Conservation (phyloP, 1,140 invertebrate genomes). For the Chlorops oryzae region DNA sequence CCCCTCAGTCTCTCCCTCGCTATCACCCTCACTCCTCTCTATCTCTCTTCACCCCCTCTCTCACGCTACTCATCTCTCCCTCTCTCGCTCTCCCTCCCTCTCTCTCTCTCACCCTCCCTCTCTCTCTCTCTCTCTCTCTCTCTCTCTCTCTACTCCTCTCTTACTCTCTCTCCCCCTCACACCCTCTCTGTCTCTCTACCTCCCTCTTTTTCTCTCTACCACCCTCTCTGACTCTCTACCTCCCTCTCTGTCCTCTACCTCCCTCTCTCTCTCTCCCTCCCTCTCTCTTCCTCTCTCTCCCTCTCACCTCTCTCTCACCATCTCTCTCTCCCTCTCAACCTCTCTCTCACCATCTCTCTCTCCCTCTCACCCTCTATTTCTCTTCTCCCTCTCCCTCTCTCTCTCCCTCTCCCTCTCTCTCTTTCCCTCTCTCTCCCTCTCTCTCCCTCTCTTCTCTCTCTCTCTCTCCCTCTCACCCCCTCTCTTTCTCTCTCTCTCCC, state of each 20-base stretch:
- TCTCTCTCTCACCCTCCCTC: background rate
- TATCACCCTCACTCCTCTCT: too few relatives aligned
- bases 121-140: background rate
- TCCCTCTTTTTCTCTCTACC: background rate
- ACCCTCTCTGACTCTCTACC: background rate
- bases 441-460: background rate
- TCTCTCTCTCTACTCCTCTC: background rate
- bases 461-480: background rate
- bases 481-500: background rate
- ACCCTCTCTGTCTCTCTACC: background rate
- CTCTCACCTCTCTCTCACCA: background rate
- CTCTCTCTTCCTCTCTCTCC: background rate
- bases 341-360: background rate
- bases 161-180: background rate
- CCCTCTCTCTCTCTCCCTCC: background rate
- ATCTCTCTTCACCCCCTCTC: too few relatives aligned
- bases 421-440: background rate
- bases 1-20: too few relatives aligned
- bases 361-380: background rate
- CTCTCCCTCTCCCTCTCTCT: background rate
- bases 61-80: too few relatives aligned
- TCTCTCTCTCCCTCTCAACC: background rate
- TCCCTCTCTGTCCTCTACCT: background rate
- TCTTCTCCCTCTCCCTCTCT: background rate
- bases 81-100: background rate